phyloP scores from a whole-genome alignment of 2,888 invertebrate genomes.

The Dioctria linearis region DNA sequence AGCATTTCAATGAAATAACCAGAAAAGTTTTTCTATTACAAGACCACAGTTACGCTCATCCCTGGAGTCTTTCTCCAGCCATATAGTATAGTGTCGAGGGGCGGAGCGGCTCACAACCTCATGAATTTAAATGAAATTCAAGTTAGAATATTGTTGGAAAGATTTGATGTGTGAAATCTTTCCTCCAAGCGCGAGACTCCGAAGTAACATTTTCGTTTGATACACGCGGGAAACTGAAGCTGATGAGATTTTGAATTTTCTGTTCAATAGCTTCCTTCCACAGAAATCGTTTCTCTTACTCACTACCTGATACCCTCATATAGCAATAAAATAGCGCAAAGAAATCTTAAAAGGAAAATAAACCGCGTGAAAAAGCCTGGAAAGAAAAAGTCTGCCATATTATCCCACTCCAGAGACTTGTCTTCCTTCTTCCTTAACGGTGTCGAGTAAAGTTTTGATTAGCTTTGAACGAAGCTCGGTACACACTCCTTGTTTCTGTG shows the following conservation, averaged over 20 bases:
- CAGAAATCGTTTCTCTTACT: neutral
- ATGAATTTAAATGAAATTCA: constrained; percentile 10
- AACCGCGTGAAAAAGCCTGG: neutral
- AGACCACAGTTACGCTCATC: neutral
- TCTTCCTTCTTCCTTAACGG: neutral
- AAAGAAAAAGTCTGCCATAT: neutral
- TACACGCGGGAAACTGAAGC: neutral
- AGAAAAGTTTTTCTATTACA: constrained; percentile 6
- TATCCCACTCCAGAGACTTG: neutral
- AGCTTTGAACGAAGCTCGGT: neutral
- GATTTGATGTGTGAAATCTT: constrained; percentile 10
- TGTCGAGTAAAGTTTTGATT: constrained; percentile 9
- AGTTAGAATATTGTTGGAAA: constrained; percentile 2
- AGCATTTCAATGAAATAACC: constrained; percentile 1
- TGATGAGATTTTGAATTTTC: neutral
- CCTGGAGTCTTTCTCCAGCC: neutral
- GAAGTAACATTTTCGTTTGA: neutral
- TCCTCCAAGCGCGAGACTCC: neutral
- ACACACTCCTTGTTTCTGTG: neutral
- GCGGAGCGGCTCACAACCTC: neutral
- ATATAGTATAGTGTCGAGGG: neutral
- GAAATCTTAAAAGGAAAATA: constrained; percentile 3
- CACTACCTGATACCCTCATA: neutral
- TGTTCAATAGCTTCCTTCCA: neutral
- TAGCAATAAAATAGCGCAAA: neutral